phyloP scores from a whole-genome alignment of 2,113 vertebrate species.

The Clarias batrachus region DNA sequence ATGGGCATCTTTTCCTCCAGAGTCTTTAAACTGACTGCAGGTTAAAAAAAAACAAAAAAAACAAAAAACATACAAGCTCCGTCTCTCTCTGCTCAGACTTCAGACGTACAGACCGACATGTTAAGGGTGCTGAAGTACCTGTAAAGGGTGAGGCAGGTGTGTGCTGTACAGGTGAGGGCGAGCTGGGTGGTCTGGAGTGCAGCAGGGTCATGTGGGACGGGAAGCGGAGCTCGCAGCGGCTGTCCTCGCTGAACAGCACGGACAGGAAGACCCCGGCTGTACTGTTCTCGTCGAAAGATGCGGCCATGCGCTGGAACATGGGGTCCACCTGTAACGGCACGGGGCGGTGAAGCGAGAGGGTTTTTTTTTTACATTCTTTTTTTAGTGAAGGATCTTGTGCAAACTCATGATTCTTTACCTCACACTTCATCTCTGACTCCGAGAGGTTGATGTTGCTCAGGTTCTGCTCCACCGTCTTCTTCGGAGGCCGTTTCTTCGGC shows the following conservation, averaged over 20 bases:
- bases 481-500: constrained; percentile 73
- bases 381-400: not conserved
- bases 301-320: constrained; percentile 85
- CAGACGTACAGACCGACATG: not conserved
- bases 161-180: constrained; percentile 62
- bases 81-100: not conserved
- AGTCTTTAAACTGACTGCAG: constrained; percentile 74
- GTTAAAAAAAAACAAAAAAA: not conserved
- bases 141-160: constrained; percentile 67
- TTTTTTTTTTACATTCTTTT: too few species aligned
- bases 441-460: constrained; percentile 82
- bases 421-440: constrained; percentile 73
- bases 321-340: constrained; percentile 71
- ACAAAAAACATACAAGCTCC: too few species aligned
- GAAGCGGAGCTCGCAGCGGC: constrained; percentile 81
- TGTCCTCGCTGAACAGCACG: constrained; percentile 75
- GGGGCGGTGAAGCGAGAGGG: too few species aligned
- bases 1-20: constrained; percentile 73
- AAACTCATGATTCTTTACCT: constrained; percentile 66
- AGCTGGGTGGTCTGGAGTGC: constrained; percentile 61
- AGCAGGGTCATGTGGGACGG: constrained; percentile 76
- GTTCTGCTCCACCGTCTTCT: constrained; percentile 87
- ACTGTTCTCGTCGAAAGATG: constrained; percentile 88
- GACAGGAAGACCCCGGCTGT: constrained; percentile 83
- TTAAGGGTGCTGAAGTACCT: constrained; percentile 54